Base-by-base conservation (phyloP, 1,140 invertebrate genomes). In the Dysdera silvatica region DNA sequence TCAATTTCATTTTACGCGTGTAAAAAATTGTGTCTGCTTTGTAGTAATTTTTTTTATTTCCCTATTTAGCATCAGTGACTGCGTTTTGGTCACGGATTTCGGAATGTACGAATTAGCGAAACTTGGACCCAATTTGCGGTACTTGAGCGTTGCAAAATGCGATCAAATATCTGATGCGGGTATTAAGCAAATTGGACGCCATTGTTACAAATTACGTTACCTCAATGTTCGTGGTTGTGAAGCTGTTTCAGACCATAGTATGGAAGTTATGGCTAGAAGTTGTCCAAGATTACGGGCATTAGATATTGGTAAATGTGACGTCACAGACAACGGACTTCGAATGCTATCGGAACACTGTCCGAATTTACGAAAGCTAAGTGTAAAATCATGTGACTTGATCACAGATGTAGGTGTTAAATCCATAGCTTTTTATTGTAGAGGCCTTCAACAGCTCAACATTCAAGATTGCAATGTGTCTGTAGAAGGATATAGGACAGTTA, bases 241-340 rank as follows among this genome's bases (percentile, higher is more conserved):
- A 68, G 91, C 89, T 2, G 84, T 95, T 1, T 91, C 89, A 29
- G 91, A 96, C 72, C 88, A 89, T 71, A 88, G 88, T 0, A 84
- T 92, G 59, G 85, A 88, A 45, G 85, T 88, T 0, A 75, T 95
- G 35, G 89, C 89, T 0, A 79, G 86, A 43, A 87, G 85, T 16
- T 94, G 91, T 74, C 87, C 88, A 0, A 79, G 90, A 47, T 76
- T 95, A 29, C 76, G 89, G 29, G 91, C 91, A 1, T 75, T 94
- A 0, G 91, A 95, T 72, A 84, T 94, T 40, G 91, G 91, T 7
- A 94, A 94, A 72, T 94, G 91, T 78, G 91, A 94, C 76, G 85
- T 95, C 0, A 91, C 89, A 33, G 90, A 95, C 75, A 82, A 86
- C 2, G 90, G 90, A 0, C 79, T 95, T 14, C 81, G 87, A 68